Conservation (phyloP, 2,113 vertebrate genomes). For the Thunnus thynnus region DNA sequence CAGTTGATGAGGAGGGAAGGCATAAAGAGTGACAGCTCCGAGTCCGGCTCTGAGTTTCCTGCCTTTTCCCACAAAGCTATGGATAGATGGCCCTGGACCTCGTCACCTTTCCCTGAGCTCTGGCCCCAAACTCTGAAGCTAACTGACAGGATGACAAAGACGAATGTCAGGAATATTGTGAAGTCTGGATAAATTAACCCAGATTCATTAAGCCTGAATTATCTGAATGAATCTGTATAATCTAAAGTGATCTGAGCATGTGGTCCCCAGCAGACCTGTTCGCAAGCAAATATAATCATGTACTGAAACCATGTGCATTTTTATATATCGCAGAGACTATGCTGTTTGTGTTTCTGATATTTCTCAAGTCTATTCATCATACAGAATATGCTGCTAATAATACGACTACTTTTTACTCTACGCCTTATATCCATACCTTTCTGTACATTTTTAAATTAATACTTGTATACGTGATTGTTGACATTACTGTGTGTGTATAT, state of each 20-base stretch:
- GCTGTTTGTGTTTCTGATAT: too few species aligned
- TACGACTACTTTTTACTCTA: too few species aligned
- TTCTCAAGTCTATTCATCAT: too few species aligned
- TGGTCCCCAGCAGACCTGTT: neutral
- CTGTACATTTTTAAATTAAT: too few species aligned
- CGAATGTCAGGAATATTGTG: neutral
- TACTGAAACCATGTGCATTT: too few species aligned
- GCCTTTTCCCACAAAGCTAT: slow-evolving; percentile 29
- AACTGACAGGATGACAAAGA: slow-evolving; percentile 12
- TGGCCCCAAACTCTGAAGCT: neutral
- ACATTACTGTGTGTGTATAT: too few species aligned
- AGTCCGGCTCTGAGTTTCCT: slow-evolving; percentile 20
- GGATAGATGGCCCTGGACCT: slow-evolving; percentile 14
- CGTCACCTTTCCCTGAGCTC: too few species aligned
- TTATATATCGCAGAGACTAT: too few species aligned
- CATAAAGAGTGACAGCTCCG: slow-evolving; percentile 30
- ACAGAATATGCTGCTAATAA: too few species aligned
- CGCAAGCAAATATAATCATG: neutral
- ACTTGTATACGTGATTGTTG: too few species aligned
- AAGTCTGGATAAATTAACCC: neutral
- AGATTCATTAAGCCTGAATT: slow-evolving; percentile 23
- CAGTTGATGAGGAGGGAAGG: slow-evolving; percentile 1
- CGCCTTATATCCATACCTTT: too few species aligned
- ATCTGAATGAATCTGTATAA: neutral
- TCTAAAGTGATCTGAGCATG: neutral